A percentile compares a stretch with the other conserved stretches of the same genome.
These are phyloP conservation scores for Coenonympha arcania DNA, from an alignment of 2,888 invertebrate species.

Conservation along the genomic window DNA sequence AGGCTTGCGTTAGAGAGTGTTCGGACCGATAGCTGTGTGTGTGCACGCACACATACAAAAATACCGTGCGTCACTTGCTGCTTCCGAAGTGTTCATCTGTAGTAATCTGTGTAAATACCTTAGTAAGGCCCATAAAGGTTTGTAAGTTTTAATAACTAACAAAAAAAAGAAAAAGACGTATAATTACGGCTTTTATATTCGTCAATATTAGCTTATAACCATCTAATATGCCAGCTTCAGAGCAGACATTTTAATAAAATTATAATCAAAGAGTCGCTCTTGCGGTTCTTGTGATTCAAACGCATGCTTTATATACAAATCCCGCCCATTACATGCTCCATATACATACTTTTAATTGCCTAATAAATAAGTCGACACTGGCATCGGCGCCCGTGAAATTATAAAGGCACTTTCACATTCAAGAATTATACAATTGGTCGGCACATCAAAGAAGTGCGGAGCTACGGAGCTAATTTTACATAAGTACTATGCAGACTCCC, in stretches of 20 bases:
- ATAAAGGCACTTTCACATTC: slow-evolving; percentile 61
- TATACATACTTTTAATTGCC: slow-evolving; percentile 36
- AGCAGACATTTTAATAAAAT: neutral
- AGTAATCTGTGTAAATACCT: too few species aligned
- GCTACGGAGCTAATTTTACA: slow-evolving; percentile 60
- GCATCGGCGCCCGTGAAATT: slow-evolving; percentile 52
- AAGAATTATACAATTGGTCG: slow-evolving; percentile 59
- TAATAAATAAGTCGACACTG: slow-evolving; percentile 38
- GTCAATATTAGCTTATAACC: neutral
- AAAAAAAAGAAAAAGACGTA: too few species aligned
- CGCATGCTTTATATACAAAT: slow-evolving; percentile 17
- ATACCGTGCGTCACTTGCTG: too few species aligned
- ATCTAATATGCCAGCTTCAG: neutral
- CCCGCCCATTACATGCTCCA: slow-evolving; percentile 25
- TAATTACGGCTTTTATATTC: neutral
- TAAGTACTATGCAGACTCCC: slow-evolving; percentile 66
- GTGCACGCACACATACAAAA: too few species aligned
- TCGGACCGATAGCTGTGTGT: too few species aligned
- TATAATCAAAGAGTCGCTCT: neutral
- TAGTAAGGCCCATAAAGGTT: too few species aligned
- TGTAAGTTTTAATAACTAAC: too few species aligned
- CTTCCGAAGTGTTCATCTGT: too few species aligned
- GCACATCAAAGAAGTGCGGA: slow-evolving; percentile 66
- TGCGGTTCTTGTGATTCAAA: slow-evolving; percentile 7
- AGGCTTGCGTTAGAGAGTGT: too few species aligned